A percentile compares a stretch with the other conserved stretches of the same genome.
phyloP scores from a whole-genome alignment of 2,888 invertebrate species.

The Nomada fucata region DNA sequence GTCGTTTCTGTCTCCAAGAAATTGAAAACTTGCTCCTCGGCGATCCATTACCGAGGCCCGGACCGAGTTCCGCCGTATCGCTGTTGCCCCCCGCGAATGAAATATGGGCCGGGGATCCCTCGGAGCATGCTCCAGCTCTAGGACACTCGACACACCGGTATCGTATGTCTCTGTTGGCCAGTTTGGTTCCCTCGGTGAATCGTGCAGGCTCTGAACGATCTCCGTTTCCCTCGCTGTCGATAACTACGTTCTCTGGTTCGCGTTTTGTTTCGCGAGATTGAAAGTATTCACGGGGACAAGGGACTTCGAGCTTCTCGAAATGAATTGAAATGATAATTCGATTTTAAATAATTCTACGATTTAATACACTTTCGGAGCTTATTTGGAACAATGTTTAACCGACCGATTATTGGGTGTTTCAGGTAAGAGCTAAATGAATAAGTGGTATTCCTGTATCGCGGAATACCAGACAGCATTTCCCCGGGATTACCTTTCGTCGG shows the following conservation, averaged over 20 bases:
- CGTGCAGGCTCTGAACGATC: too few species aligned
- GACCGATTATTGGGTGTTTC: slow-evolving; percentile 19
- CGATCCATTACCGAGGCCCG: slow-evolving; percentile 53
- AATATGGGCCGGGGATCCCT: slow-evolving; percentile 46
- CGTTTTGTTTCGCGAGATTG: too few species aligned
- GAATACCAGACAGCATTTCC: background rate
- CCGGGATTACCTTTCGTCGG: background rate
- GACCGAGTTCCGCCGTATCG: slow-evolving; percentile 40
- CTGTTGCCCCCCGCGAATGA: slow-evolving; percentile 32
- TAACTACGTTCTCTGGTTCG: background rate
- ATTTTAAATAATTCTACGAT: too few species aligned
- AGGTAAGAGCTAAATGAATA: slow-evolving; percentile 33
- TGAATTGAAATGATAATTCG: too few species aligned
- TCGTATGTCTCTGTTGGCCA: background rate
- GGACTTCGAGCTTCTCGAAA: background rate
- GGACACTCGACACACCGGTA: background rate
- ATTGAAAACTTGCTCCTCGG: slow-evolving; percentile 56
- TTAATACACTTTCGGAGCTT: too few species aligned
- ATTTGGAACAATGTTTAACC: too few species aligned
- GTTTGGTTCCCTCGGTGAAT: background rate
- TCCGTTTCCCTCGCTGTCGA: background rate
- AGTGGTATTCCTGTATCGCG: background rate
- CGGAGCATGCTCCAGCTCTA: slow-evolving; percentile 1
- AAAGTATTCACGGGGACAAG: background rate
- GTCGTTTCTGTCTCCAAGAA: slow-evolving; percentile 50